Conservation (phyloP, 2,113 vertebrate species). For the rabbit (Oryctolagus cuniculus) region DNA sequence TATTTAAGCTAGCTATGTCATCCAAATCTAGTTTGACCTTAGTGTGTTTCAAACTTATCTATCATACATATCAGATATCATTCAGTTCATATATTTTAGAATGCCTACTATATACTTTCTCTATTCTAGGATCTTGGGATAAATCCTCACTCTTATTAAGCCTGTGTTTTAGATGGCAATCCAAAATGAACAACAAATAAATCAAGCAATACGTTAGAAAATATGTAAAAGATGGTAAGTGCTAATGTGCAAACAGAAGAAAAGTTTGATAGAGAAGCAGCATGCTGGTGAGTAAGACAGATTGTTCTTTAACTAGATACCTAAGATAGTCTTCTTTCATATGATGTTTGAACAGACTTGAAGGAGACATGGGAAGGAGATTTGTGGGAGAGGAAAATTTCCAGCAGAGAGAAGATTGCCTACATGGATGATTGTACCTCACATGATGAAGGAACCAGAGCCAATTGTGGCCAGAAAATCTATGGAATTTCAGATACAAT, state of each 20-base stretch:
- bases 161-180: background rate
- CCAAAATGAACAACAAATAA: background rate
- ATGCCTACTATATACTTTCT: background rate
- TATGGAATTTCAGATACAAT: background rate
- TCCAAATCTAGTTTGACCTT: background rate
- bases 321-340: background rate
- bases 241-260: background rate
- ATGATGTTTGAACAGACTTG: background rate
- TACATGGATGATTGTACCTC: background rate
- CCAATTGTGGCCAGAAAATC: background rate
- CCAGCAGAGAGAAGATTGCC: background rate
- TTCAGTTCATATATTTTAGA: background rate
- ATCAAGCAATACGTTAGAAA: background rate
- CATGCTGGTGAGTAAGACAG: background rate
- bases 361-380: background rate
- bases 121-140: background rate
- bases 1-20: background rate
- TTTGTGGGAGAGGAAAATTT: background rate
- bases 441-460: background rate
- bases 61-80: background rate
- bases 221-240: background rate
- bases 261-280: background rate
- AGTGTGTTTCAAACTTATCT: background rate
- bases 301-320: background rate
- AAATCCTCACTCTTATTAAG: background rate